These are phyloP conservation scores for Falco naumanni DNA, from an alignment of 2,797 vertebrate genomes.

Conservation along the genomic window DNA sequence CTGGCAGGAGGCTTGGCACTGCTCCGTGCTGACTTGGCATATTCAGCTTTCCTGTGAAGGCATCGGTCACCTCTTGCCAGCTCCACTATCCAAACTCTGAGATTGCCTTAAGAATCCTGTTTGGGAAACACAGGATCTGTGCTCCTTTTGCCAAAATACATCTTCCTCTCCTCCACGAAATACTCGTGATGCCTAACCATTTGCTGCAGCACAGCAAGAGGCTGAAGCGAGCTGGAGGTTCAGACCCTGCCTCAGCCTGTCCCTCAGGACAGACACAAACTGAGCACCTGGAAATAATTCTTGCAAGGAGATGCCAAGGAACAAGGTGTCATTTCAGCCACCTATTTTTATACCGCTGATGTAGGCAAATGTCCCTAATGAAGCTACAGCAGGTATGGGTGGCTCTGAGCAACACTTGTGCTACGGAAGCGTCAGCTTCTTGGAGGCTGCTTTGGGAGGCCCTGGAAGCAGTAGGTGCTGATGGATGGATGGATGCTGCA, in stretches of 20 bases:
- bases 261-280: neutral
- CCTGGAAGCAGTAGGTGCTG: neutral
- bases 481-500: neutral
- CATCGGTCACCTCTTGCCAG: neutral
- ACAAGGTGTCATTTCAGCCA: neutral
- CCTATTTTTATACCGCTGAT: neutral
- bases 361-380: neutral
- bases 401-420: neutral
- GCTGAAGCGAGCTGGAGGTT: neutral
- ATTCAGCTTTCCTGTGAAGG: neutral
- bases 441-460: neutral
- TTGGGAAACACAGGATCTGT: neutral
- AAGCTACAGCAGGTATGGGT: rapidly evolving
- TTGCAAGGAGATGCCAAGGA: neutral
- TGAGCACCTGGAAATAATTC: neutral
- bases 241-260: neutral
- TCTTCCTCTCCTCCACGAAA: neutral
- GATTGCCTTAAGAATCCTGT: neutral
- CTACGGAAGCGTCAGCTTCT: neutral
- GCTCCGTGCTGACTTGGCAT: neutral
- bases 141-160: neutral
- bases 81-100: neutral
- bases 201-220: neutral
- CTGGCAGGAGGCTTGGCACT: neutral
- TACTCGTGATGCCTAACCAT: neutral